Conservation (phyloP, 1,140 invertebrate species). For the Triops longicaudatus region DNA sequence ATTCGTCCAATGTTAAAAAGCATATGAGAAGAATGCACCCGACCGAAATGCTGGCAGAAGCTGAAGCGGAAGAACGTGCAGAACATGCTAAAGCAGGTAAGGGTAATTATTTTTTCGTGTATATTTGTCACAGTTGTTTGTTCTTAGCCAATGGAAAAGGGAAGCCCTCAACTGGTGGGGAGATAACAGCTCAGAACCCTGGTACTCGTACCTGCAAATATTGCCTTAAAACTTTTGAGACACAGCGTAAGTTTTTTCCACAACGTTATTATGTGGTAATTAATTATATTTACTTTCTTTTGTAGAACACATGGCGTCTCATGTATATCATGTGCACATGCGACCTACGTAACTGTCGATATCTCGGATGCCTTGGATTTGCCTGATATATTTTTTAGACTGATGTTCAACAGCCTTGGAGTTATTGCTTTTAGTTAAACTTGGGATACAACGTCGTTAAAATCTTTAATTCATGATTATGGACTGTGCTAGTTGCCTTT, state of each 20-base stretch:
- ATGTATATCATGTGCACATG: not conserved
- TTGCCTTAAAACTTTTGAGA: constrained; percentile 8
- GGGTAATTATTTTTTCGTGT: not conserved
- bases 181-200: not conserved
- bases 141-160: not conserved
- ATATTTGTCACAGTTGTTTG: not conserved
- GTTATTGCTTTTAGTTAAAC: too few relatives aligned
- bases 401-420: not conserved
- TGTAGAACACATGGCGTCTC: constrained; percentile 1
- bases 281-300: not conserved
- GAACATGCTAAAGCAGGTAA: not conserved
- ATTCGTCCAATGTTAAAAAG: not conserved
- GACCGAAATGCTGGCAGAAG: not conserved
- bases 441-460: too few relatives aligned
- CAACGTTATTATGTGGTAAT: not conserved
- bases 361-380: not conserved
- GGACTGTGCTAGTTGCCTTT: too few relatives aligned
- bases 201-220: constrained; percentile 11
- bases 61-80: not conserved
- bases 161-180: not conserved
- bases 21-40: constrained; percentile 7
- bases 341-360: not conserved
- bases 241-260: not conserved
- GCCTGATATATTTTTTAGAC: not conserved
- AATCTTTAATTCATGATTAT: too few relatives aligned